Base-by-base conservation (phyloP, 2,888 invertebrate genomes). In the Marronus borbonicus region DNA sequence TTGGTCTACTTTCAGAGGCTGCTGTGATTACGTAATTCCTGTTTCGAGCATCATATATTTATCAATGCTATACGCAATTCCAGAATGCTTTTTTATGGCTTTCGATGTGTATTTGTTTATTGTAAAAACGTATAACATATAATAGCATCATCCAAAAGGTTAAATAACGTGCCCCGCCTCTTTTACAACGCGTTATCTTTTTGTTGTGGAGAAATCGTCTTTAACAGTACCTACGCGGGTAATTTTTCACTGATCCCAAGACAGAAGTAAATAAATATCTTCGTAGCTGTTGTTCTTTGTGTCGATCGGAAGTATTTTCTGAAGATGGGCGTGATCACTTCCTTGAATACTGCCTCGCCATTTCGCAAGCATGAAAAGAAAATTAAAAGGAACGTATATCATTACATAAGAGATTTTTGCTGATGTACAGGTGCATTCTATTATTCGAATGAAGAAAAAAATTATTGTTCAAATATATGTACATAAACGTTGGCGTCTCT, bases 1-100 rank as follows among this genome's bases (percentile, higher is more conserved):
- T 80, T 80, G 85, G 83, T 83, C 85, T 83, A 85, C 85, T 85
- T 85, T 85, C 85, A 77, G 82, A 49, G 66, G 10, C 17, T 52
- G n/a, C 52, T 17, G 4, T 8, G 70, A 36, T 85, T 85, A 84
- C 79, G 83, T 81, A 85, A 83, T 3, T 7, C 7, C 14, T 4
- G 17, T n/a, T 14, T 52, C 52, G 17, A n/a, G 7, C n/a, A 52
- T 52, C 12, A 3, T 17, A 52, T 14, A 52, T 52, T 17, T 52
- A 52, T 52, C 0, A 8, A 44, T 44, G 3, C n/a, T 17, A n/a
- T n/a, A 52, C 3, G 17, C 52, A n/a, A 8, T 50, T 14, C n/a
- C 50, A n/a, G 2, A 24, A 24, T 2, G 52, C 2, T 52, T 17
- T 52, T 52, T 52, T 52, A 52, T 17, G 52, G n/a, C 10, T 52